A percentile compares a stretch with the other conserved stretches of the same genome.
Conservation (phyloP, 2,797 vertebrate genomes). For the Euphonia xanthogaster region DNA sequence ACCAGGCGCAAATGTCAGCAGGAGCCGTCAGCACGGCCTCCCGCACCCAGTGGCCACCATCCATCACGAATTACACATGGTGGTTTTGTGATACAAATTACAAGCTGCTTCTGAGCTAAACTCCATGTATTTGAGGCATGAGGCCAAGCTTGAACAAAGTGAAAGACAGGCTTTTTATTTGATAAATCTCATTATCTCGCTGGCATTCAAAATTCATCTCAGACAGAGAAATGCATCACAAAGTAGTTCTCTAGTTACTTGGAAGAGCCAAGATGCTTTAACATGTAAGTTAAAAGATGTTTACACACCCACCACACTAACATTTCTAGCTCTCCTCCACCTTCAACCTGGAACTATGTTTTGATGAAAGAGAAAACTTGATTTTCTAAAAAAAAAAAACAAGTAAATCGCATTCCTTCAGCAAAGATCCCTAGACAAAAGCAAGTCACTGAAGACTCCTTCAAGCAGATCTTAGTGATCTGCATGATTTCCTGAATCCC, state of each 20-base stretch:
- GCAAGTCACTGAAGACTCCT: background rate
- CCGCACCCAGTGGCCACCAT: background rate
- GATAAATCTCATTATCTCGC: constrained; percentile 46
- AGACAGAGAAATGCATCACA: background rate
- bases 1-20: background rate
- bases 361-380: background rate
- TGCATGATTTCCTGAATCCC: background rate
- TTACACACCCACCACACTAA: background rate
- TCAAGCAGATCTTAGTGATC: background rate
- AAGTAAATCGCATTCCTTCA: background rate
- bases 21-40: background rate
- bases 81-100: constrained; percentile 8
- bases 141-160: constrained; percentile 46
- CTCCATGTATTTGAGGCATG: constrained; percentile 9
- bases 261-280: background rate
- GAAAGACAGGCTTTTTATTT: constrained; percentile 48
- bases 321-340: background rate
- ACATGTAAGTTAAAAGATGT: background rate
- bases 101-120: background rate
- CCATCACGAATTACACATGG: background rate
- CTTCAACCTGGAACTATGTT: background rate
- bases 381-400: constrained; percentile 1
- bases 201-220: constrained; percentile 37
- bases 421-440: background rate
- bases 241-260: background rate